Evolutionary conservation across 64 coral and sea anemone species (phyloP).

Genomic region (Montipora cactus): DNA sequence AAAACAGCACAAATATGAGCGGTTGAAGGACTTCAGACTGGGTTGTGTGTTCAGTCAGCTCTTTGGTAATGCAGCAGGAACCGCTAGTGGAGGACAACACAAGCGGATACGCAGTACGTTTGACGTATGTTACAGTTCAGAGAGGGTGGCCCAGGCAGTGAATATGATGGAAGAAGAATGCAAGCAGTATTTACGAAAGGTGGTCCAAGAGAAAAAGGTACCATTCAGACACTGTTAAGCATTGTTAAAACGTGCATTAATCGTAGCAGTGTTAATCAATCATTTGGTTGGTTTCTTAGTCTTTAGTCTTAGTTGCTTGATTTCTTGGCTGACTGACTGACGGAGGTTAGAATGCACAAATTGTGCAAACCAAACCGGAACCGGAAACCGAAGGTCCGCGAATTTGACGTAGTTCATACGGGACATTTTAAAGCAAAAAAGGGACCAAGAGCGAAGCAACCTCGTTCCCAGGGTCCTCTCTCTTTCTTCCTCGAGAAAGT

Average conservation of each 20-base stretch:
- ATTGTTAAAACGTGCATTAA: background rate
- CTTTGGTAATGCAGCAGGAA: slow-evolving; percentile 54
- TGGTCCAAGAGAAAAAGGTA: slow-evolving; percentile 59
- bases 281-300: background rate
- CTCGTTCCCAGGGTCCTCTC: too few species aligned
- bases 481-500: too few species aligned
- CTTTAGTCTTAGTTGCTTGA: background rate
- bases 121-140: slow-evolving; percentile 63
- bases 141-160: slow-evolving; percentile 43
- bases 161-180: slow-evolving; percentile 72
- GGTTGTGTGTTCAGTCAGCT: slow-evolving; percentile 67
- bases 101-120: slow-evolving; percentile 67
- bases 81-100: slow-evolving; percentile 48
- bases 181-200: slow-evolving; percentile 32
- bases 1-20: slow-evolving; percentile 67
- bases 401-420: background rate
- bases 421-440: background rate
- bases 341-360: background rate
- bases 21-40: slow-evolving; percentile 68
- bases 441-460: background rate
- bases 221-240: background rate
- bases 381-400: background rate
- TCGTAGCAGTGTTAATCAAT: background rate
- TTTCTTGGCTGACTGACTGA: background rate
- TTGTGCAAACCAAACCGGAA: background rate